phyloP scores from a whole-genome alignment of 2,888 invertebrate species.

The Zootermopsis nevadensis region DNA sequence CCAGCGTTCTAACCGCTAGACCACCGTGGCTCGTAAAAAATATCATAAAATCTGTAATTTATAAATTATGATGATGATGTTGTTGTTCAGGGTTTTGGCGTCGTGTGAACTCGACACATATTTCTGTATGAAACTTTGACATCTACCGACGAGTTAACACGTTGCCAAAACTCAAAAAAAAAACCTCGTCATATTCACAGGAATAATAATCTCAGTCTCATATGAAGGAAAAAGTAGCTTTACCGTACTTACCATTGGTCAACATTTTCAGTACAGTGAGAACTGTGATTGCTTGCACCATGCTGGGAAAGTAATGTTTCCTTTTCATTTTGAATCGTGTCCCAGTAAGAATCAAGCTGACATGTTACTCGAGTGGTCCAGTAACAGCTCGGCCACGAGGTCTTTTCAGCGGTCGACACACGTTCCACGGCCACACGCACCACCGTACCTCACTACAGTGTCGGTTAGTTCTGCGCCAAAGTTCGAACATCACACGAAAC shows the following conservation, averaged over 20 bases:
- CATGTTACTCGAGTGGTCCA: constrained; percentile 23
- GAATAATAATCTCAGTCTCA: no score
- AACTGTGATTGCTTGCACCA: constrained; percentile 88
- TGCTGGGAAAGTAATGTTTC: constrained; percentile 69
- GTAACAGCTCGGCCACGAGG: not conserved
- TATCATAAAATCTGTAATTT: no score
- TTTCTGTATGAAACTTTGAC: no score
- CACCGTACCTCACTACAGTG: not conserved
- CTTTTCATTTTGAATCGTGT: constrained; percentile 69
- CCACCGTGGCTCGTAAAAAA: no score
- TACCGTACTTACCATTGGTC: constrained; percentile 74
- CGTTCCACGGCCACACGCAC: not conserved
- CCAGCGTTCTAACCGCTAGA: no score
- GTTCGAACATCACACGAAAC: not conserved
- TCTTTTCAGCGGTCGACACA: not conserved
- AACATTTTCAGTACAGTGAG: constrained; percentile 85
- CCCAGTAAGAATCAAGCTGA: constrained; percentile 10
- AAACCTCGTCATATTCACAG: no score
- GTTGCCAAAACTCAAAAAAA: no score
- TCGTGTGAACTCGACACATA: no score
- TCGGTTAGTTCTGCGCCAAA: not conserved
- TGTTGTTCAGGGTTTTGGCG: no score
- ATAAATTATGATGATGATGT: no score
- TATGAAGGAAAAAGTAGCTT: no score
- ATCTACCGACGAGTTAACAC: no score